Conservation (phyloP, 1,140 invertebrate species). For the Heliconius hewitsoni region DNA sequence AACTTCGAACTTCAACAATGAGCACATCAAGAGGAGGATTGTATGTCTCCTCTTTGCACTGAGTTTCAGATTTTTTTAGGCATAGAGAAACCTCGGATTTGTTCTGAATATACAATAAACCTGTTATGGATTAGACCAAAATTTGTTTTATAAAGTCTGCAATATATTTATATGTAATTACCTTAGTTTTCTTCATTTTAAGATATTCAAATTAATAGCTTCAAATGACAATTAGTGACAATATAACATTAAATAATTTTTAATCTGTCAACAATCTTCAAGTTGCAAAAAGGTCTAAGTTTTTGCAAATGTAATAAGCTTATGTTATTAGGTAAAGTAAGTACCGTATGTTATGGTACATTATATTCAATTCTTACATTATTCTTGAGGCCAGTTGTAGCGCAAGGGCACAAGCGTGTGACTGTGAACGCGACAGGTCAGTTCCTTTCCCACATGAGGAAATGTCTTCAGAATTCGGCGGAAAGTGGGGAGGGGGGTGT, state of each 20-base stretch:
- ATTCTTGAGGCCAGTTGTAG: too few species aligned
- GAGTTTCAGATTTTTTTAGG: conserved; percentile 36
- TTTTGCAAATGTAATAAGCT: too few species aligned
- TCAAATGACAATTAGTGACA: neutral
- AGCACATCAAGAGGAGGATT: conserved; percentile 52
- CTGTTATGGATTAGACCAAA: neutral
- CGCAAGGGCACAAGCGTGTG: too few species aligned
- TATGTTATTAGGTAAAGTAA: too few species aligned
- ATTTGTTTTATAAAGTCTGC: neutral
- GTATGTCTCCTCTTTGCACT: conserved; percentile 42
- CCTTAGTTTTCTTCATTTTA: conserved; percentile 18
- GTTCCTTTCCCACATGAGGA: too few species aligned
- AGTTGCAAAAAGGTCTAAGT: neutral
- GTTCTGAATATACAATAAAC: conserved; percentile 17
- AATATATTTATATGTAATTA: neutral
- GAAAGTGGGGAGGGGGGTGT: neutral
- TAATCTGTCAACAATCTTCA: neutral
- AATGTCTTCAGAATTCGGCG: too few species aligned
- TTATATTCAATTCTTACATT: too few species aligned
- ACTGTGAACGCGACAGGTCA: too few species aligned
- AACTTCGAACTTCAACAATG: conserved; percentile 46
- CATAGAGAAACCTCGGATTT: conserved; percentile 42
- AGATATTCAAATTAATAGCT: neutral
- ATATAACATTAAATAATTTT: neutral
- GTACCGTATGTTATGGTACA: too few species aligned